A percentile compares a stretch with the other conserved stretches of the same genome.
These are phyloP conservation scores for Apus apus DNA, from an alignment of 2,113 vertebrate genomes.

Conservation along the genomic window DNA sequence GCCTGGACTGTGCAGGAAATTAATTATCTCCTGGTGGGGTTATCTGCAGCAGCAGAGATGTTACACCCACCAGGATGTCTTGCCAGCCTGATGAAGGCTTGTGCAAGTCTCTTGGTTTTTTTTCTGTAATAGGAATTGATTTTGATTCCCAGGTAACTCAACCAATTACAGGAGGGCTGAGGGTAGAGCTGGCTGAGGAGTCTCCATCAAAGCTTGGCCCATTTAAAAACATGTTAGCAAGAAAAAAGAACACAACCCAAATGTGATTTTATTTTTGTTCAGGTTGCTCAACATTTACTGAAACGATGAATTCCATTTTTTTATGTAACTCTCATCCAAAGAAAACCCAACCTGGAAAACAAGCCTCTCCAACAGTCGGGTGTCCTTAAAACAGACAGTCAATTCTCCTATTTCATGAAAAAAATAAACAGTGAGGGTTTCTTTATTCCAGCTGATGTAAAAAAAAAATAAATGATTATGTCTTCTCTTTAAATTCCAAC, in stretches of 20 bases:
- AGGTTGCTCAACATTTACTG: not conserved
- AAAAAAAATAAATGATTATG: not conserved
- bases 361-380: not conserved
- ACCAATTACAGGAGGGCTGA: not conserved
- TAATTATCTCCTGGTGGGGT: not conserved
- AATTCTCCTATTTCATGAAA: not conserved
- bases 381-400: not conserved
- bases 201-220: not conserved
- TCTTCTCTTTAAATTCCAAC: not conserved
- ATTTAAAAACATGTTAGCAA: not conserved
- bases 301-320: not conserved
- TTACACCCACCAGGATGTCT: not conserved
- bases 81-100: not conserved
- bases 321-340: not conserved
- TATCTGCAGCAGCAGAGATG: not conserved
- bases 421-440: not conserved
- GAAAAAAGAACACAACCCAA: not conserved
- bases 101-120: not conserved
- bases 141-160: not conserved
- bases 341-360: not conserved
- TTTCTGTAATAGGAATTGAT: not conserved
- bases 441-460: not conserved
- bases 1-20: rapidly evolving
- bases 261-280: not conserved
- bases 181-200: not conserved